Conservation (phyloP, 2,888 invertebrate species). For the Ptychoptera contaminata region DNA sequence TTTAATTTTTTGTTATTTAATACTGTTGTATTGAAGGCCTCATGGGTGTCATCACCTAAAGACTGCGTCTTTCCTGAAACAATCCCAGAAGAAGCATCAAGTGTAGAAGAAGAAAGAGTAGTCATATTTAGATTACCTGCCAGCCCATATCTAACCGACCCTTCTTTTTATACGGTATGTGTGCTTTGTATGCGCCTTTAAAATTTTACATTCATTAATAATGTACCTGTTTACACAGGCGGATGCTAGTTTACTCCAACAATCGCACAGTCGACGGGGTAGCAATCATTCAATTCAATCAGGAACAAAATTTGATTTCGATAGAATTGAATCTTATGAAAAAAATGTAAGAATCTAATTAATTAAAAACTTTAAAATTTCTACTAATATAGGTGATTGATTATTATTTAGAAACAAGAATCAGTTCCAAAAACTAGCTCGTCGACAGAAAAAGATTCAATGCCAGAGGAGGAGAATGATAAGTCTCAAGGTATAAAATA, state of each 20-base stretch:
- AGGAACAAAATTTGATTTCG: constrained; percentile 28
- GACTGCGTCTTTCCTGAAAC: constrained; percentile 83
- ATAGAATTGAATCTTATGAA: constrained; percentile 23
- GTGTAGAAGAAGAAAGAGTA: constrained; percentile 83
- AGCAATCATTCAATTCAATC: constrained; percentile 26
- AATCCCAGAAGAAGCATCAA: constrained; percentile 84
- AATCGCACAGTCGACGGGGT: constrained; percentile 27
- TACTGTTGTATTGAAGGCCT: constrained; percentile 32
- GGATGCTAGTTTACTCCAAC: constrained; percentile 64
- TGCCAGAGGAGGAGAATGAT: constrained; percentile 41
- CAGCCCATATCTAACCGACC: constrained; percentile 54
- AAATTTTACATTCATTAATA: neutral
- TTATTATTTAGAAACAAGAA: constrained; percentile 16
- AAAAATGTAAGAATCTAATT: constrained; percentile 1
- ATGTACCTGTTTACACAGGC: constrained; percentile 32
- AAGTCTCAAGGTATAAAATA: constrained; percentile 15
- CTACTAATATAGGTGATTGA: constrained; percentile 8
- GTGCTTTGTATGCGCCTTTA: neutral
- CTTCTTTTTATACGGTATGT: constrained; percentile 63
- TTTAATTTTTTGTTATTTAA: neutral
- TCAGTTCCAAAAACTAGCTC: constrained; percentile 30
- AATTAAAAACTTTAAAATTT: constrained; percentile 8
- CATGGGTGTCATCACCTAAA: constrained; percentile 74
- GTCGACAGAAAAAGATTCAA: constrained; percentile 60
- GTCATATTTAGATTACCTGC: constrained; percentile 75